Evolutionary conservation across 2,113 vertebrate species (phyloP).

Genomic region (Dunckerocampus dactyliophorus): DNA sequence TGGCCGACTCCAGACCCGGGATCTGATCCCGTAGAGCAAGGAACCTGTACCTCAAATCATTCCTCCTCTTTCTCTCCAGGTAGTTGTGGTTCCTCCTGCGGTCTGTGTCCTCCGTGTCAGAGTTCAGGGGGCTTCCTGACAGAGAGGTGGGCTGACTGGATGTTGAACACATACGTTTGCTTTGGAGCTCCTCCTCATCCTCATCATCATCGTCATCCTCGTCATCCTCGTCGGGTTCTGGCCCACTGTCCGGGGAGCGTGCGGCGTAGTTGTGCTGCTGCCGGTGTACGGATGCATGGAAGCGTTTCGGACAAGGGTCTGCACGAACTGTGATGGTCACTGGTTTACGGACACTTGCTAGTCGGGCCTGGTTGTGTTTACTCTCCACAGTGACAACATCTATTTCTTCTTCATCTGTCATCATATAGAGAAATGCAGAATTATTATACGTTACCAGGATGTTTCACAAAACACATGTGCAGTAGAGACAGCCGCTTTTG

Average conservation of each 20-base stretch:
- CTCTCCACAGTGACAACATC: constrained; percentile 94
- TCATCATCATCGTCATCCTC: constrained; percentile 15
- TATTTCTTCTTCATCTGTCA: constrained; percentile 82
- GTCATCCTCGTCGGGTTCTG: constrained; percentile 37
- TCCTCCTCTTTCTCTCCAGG: constrained; percentile 88
- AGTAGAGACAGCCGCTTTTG: constrained; percentile 2
- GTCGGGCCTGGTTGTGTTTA: constrained; percentile 81
- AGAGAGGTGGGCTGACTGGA: constrained; percentile 42
- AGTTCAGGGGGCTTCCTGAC: constrained; percentile 69
- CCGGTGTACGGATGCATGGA: constrained; percentile 90
- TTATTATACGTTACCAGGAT: constrained; percentile 14
- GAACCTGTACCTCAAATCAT: constrained; percentile 89
- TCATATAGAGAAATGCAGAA: constrained; percentile 10
- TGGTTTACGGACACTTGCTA: constrained; percentile 76
- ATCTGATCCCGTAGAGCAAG: constrained; percentile 85
- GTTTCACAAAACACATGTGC: not conserved
- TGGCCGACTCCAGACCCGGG: constrained; percentile 81
- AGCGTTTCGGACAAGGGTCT: constrained; percentile 86
- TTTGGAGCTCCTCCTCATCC: constrained; percentile 42
- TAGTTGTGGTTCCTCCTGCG: constrained; percentile 92
- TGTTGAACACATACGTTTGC: constrained; percentile 45
- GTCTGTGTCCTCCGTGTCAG: constrained; percentile 85
- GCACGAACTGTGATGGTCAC: constrained; percentile 87
- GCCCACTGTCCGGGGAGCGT: constrained; percentile 79
- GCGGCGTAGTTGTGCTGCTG: constrained; percentile 97